Evolutionary conservation across 2,797 vertebrate genomes (phyloP).

Genomic region (Leuciscus waleckii): DNA sequence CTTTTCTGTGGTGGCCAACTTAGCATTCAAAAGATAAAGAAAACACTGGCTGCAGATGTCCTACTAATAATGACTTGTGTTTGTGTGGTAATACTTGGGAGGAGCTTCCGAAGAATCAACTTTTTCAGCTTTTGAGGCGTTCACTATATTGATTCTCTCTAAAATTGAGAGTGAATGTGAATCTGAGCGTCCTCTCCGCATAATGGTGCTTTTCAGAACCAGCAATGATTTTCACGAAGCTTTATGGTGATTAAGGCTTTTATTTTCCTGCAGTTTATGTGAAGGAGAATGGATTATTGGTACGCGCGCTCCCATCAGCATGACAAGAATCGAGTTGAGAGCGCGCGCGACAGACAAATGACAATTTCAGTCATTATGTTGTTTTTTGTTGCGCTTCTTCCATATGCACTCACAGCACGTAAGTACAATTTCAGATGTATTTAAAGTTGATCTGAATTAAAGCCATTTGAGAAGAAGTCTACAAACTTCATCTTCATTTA

Average conservation of each 20-base stretch:
- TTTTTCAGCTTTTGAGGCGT: slow-evolving; percentile 79
- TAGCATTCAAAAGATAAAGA: neutral
- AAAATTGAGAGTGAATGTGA: slow-evolving; percentile 28
- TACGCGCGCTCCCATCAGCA: slow-evolving; percentile 31
- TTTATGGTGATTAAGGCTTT: slow-evolving; percentile 19
- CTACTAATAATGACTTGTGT: slow-evolving; percentile 63
- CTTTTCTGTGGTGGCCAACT: neutral
- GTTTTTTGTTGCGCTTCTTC: slow-evolving; percentile 66
- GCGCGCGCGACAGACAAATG: slow-evolving; percentile 17
- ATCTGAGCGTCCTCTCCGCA: neutral
- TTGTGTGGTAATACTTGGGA: slow-evolving; percentile 78
- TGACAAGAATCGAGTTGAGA: slow-evolving; percentile 25
- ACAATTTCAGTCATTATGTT: slow-evolving; percentile 15
- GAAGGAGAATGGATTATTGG: slow-evolving; percentile 40
- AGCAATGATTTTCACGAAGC: neutral
- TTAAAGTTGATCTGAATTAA: neutral
- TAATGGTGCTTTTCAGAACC: neutral
- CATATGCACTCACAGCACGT: slow-evolving; percentile 71
- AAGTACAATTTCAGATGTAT: slow-evolving; percentile 66
- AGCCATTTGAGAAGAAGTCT: neutral
- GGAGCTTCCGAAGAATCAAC: slow-evolving; percentile 81
- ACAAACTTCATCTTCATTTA: neutral
- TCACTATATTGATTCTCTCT: slow-evolving; percentile 45
- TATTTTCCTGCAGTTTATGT: slow-evolving; percentile 1
- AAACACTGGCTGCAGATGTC: neutral